These are phyloP conservation scores for Acleris sparsana DNA, from an alignment of 2,888 invertebrate species.

Conservation along the genomic window DNA sequence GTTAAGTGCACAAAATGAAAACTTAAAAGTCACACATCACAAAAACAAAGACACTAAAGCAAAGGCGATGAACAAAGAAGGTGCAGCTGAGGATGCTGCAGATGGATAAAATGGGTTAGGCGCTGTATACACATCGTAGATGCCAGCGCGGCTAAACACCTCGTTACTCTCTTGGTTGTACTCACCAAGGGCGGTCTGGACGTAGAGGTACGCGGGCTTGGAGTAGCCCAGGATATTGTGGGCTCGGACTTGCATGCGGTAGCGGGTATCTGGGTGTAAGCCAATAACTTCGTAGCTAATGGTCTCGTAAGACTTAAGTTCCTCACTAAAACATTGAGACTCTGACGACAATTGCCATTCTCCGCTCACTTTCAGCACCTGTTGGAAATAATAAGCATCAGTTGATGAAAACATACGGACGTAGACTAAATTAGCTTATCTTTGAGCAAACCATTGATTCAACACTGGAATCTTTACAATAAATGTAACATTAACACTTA, in stretches of 20 bases:
- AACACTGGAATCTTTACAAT: too few relatives aligned
- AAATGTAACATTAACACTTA: conserved; percentile 65
- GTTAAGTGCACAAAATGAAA: conserved; percentile 51
- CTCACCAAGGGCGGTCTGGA: conserved; percentile 96
- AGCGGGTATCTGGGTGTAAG: conserved; percentile 90
- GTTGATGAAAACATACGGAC: background rate
- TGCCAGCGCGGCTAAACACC: conserved; percentile 73
- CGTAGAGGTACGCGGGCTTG: conserved; percentile 88
- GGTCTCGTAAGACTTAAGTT: conserved; percentile 85
- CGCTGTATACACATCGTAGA: conserved; percentile 79
- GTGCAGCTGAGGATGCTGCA: conserved; percentile 58
- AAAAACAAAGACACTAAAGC: conserved; percentile 66
- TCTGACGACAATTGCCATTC: conserved; percentile 85
- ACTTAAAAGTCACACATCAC: conserved; percentile 54
- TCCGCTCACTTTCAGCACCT: conserved; percentile 87
- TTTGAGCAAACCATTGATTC: too few relatives aligned
- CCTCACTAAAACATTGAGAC: conserved; percentile 83
- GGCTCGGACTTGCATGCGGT: conserved; percentile 92
- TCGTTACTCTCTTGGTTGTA: conserved; percentile 79
- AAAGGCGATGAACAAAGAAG: conserved; percentile 61
- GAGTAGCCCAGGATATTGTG: conserved; percentile 94
- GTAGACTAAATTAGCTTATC: background rate
- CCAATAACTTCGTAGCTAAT: conserved; percentile 87
- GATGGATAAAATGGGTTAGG: conserved; percentile 62
- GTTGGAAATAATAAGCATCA: conserved; percentile 9